Evolutionary conservation across 2,113 vertebrate species (phyloP).

Genomic region (Neotragus moschatus): DNA sequence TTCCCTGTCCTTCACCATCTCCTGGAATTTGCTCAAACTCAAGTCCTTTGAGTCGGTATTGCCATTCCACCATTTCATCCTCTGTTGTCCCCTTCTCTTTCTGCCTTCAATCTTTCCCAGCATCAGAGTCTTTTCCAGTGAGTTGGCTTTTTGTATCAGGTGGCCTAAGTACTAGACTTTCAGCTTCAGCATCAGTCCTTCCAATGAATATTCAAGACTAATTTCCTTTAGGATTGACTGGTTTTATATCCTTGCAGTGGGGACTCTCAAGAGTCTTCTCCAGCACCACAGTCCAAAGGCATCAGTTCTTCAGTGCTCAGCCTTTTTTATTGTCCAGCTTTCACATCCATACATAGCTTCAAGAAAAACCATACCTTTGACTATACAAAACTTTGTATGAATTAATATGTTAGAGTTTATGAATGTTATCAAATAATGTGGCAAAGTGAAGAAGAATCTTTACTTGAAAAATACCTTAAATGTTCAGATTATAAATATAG

Average conservation of each 20-base stretch:
- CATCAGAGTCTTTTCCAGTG: neutral
- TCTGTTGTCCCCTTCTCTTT: neutral
- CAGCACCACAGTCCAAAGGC: rapidly evolving
- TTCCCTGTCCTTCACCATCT: neutral
- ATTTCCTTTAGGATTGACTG: neutral
- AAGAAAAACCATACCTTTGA: neutral
- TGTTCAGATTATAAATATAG: neutral
- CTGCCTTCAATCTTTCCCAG: neutral
- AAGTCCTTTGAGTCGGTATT: rapidly evolving
- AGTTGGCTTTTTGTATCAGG: rapidly evolving
- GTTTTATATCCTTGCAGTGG: neutral
- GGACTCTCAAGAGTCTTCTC: neutral
- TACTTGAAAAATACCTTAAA: neutral
- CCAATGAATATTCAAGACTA: neutral
- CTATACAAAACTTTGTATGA: neutral
- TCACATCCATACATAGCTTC: neutral
- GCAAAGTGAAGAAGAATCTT: neutral
- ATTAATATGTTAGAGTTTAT: neutral
- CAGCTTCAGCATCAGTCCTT: neutral
- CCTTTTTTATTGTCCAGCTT: neutral
- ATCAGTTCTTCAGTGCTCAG: neutral
- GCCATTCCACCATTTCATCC: neutral
- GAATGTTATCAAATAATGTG: neutral
- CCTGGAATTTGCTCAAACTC: neutral
- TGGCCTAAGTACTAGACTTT: neutral